Conservation (phyloP, 2,797 vertebrate genomes). For the Petrocephalus sullivani region DNA sequence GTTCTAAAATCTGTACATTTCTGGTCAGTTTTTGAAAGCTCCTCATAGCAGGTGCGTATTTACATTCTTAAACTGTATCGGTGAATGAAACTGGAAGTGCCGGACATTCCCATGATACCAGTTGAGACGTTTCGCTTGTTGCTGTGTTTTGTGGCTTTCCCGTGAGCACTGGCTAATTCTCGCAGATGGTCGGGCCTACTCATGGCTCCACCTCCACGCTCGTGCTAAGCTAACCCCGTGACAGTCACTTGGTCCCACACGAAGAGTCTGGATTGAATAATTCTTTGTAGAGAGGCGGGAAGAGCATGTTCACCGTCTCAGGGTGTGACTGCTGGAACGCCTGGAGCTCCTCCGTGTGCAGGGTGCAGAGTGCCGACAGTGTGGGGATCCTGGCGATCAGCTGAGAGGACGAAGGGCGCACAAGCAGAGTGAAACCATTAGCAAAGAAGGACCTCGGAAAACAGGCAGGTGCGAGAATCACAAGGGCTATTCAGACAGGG, state of each 20-base stretch:
- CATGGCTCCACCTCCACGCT: conserved; percentile 61
- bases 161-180: conserved; percentile 57
- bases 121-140: conserved; percentile 39
- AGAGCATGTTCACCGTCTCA: conserved; percentile 94
- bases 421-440: neutral
- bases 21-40: conserved; percentile 80
- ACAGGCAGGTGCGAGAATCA: neutral
- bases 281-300: conserved; percentile 98
- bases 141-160: conserved; percentile 22
- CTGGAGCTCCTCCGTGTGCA: conserved; percentile 97
- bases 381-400: conserved; percentile 97
- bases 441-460: neutral
- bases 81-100: conserved; percentile 97
- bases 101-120: conserved; percentile 97
- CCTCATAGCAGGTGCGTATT: conserved; percentile 82
- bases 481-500: neutral
- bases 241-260: conserved; percentile 87
- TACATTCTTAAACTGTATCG: conserved; percentile 99
- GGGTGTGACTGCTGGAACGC: conserved; percentile 97
- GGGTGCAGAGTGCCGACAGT: conserved; percentile 92
- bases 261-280: conserved; percentile 96
- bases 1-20: conserved; percentile 89
- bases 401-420: conserved; percentile 57
- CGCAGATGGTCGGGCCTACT: conserved; percentile 56
- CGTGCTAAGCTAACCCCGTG: conserved; percentile 40